Conservation (phyloP, 1,140 invertebrate genomes). For the Anastrepha obliqua region DNA sequence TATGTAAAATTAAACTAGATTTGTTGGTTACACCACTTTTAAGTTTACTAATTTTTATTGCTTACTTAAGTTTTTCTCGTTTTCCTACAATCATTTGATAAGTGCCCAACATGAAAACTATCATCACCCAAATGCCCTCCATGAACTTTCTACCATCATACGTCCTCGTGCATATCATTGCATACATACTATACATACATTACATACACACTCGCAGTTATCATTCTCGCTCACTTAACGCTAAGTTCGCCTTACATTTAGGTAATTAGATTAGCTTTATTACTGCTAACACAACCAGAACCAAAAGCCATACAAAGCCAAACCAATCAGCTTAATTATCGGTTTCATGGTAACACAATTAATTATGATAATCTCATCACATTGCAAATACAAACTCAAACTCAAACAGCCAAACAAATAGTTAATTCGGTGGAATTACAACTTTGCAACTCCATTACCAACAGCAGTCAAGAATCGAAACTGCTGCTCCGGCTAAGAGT, state of each 20-base stretch:
- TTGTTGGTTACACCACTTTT: no score
- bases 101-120: no score
- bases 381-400: constrained; percentile 2
- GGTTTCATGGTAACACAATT: constrained; percentile 42
- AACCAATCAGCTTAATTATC: constrained; percentile 31
- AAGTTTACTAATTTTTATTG: no score
- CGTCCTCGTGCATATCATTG: no score
- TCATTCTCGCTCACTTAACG: neutral
- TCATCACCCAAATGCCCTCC: no score
- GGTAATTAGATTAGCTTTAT: constrained; percentile 43
- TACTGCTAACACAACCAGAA: constrained; percentile 1
- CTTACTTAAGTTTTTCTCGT: no score
- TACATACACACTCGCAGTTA: no score
- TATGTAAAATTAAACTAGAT: no score
- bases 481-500: neutral
- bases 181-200: no score
- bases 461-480: neutral
- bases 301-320: constrained; percentile 12
- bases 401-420: neutral
- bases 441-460: constrained; percentile 24
- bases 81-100: no score
- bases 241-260: neutral
- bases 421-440: constrained; percentile 3
- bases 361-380: constrained; percentile 48
- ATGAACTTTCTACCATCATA: no score